These are phyloP conservation scores for Emmelina monodactyla DNA, from an alignment of 2,888 invertebrate genomes.

Conservation along the genomic window DNA sequence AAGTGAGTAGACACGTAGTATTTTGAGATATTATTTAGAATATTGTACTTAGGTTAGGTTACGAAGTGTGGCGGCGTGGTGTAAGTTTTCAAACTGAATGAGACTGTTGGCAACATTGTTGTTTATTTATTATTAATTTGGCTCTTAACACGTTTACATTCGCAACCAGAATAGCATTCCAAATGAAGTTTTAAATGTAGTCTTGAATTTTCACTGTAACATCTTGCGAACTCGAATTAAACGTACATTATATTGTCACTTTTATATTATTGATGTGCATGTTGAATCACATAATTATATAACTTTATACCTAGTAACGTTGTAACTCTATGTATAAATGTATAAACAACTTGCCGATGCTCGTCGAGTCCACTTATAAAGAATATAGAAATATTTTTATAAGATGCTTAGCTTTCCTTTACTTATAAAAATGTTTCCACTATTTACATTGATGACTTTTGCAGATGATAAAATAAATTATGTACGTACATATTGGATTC, in stretches of 20 bases:
- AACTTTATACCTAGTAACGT: slow-evolving; percentile 11
- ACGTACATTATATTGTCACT: slow-evolving; percentile 17
- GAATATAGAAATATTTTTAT: slow-evolving; percentile 57
- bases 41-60: too few species aligned
- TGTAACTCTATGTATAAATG: slow-evolving; percentile 18
- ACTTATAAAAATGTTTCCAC: slow-evolving; percentile 52
- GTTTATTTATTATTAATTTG: not conserved
- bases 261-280: slow-evolving; percentile 24
- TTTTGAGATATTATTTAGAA: too few species aligned
- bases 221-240: slow-evolving; percentile 2
- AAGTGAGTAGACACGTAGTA: too few species aligned
- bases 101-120: slow-evolving; percentile 1
- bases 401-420: slow-evolving; percentile 63
- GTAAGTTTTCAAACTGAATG: not conserved
- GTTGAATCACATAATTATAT: slow-evolving; percentile 21
- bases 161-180: slow-evolving; percentile 1
- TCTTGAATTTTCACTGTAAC: not conserved
- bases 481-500: slow-evolving; percentile 36
- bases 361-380: slow-evolving; percentile 42
- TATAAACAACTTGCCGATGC: slow-evolving; percentile 36
- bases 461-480: slow-evolving; percentile 54
- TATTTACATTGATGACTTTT: slow-evolving; percentile 53
- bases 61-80: slow-evolving; percentile 1
- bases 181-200: not conserved
- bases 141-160: not conserved